Percentiles rank a stretch among this genome's conserved stretches.
Conservation (phyloP, 1,140 invertebrate genomes). For the Drosophila setifemur region DNA sequence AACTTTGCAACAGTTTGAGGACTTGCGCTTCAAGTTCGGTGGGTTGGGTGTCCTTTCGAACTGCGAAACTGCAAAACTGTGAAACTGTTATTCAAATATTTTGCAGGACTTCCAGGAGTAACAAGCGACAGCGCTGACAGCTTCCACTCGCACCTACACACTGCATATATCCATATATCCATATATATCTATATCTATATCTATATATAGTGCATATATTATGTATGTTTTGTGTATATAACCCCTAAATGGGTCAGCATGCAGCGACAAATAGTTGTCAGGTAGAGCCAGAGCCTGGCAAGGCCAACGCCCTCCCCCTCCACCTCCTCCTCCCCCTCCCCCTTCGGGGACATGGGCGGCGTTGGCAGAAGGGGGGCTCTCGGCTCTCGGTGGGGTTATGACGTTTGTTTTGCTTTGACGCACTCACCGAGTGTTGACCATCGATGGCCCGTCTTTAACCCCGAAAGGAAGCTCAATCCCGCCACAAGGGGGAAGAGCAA, state of each 20-base stretch:
- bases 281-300: slow-evolving; percentile 47
- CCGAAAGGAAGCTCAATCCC: slow-evolving; percentile 1
- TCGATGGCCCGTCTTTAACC: slow-evolving; percentile 17
- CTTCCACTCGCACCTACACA: too few species aligned
- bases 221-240: slow-evolving; percentile 29
- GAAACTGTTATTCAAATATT: too few species aligned
- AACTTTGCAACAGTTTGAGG: too few species aligned
- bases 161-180: too few species aligned
- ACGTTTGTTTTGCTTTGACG: slow-evolving; percentile 72
- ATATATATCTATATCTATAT: too few species aligned
- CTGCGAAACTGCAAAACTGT: too few species aligned
- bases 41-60: too few species aligned
- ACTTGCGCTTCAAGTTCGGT: too few species aligned
- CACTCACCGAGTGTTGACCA: slow-evolving; percentile 36
- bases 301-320: slow-evolving; percentile 45
- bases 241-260: slow-evolving; percentile 61
- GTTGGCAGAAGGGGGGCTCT: background rate
- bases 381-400: slow-evolving; percentile 33
- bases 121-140: too few species aligned
- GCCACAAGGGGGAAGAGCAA: background rate
- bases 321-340: slow-evolving; percentile 2
- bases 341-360: background rate
- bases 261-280: slow-evolving; percentile 64
- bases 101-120: too few species aligned
- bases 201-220: background rate